A percentile compares a stretch with the other conserved stretches of the same genome.
phyloP scores from a whole-genome alignment of 2,113 vertebrate species.

The Riparia riparia region DNA sequence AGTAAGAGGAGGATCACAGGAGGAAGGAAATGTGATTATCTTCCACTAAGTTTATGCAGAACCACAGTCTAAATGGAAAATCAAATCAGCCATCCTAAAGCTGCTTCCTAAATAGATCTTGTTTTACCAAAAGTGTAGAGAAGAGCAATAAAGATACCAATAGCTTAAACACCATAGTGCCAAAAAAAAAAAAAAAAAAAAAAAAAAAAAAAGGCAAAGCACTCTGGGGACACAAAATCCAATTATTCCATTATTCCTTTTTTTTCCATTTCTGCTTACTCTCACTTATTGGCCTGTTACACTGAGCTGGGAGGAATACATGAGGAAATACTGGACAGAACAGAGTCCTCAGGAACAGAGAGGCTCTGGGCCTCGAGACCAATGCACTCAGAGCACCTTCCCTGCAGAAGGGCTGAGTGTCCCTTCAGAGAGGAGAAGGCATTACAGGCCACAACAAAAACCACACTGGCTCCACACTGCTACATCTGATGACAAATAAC shows the following conservation, averaged over 20 bases:
- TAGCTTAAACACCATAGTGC: not conserved
- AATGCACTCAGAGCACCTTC: not conserved
- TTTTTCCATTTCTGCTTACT: not conserved
- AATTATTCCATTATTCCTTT: not conserved
- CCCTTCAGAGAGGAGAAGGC: not conserved
- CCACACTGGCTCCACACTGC: constrained; percentile 16
- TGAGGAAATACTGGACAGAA: not conserved
- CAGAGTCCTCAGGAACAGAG: not conserved
- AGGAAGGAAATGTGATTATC: constrained; percentile 29
- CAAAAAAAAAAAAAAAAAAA: not conserved
- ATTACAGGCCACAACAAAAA: not conserved
- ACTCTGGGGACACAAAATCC: not conserved
- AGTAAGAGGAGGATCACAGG: not conserved
- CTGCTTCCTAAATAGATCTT: constrained; percentile 16
- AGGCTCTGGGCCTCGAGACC: not conserved
- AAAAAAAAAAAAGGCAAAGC: not conserved
- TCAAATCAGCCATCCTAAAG: not conserved
- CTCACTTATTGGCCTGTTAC: not conserved
- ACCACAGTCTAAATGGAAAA: constrained; percentile 19
- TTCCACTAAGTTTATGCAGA: not conserved
- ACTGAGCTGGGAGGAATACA: not conserved
- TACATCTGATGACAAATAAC: constrained; percentile 17
- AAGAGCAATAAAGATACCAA: constrained; percentile 5
- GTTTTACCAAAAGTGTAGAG: constrained; percentile 12
- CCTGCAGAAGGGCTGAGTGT: not conserved